Evolutionary conservation across 2,888 invertebrate species (phyloP), one percentile per base, ranked within the genome.

Genomic region (Drosophila greeni): DNA sequence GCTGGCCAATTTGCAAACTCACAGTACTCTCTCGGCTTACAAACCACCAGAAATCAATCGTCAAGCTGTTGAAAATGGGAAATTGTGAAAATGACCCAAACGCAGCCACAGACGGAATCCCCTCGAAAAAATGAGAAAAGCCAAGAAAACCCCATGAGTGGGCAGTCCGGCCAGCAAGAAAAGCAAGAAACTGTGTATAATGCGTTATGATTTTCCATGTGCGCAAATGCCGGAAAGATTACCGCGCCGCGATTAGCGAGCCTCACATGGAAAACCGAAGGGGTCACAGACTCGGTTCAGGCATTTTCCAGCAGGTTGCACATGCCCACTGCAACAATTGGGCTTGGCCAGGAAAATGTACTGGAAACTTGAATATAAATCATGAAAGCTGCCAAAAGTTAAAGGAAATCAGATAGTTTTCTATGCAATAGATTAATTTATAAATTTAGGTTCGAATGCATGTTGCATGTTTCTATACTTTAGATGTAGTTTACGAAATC

Each of bases 61-160:
- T 53, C 76, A 80, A 80, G 82, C 79, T 80, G 80, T 80, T 84
- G 72, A 82, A 82, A 82, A 82, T 84, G 56, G 67, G 61, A 81
- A 84, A 81, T 79, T 79, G 78, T 78, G 71, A 53, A 79, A 80
- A 83, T 60, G 43, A 39, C 47, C 57, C 71, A 73, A 56, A 71
- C 59, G 74, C 70, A 73, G 60, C 52, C 45, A 9, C 18, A 36
- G 34, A 43, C 16, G 16, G 23, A 45, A 37, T 59, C 59, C 59
- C 59, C 59, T 37, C 4, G 8, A 45, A 26, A 43, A 18, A 14
- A 29, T 18, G 34, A 60, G 45, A 34, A 49, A 56, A 59, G 12
- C 3, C 37, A 59, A 59, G 60, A 39, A 59, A 61, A 45, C 20
- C 33, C 51, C 58, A 40, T 61, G 62, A 61, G 56, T 62, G 53